phyloP scores from a whole-genome alignment of 1,140 invertebrate species.

The Episyrphus balteatus region DNA sequence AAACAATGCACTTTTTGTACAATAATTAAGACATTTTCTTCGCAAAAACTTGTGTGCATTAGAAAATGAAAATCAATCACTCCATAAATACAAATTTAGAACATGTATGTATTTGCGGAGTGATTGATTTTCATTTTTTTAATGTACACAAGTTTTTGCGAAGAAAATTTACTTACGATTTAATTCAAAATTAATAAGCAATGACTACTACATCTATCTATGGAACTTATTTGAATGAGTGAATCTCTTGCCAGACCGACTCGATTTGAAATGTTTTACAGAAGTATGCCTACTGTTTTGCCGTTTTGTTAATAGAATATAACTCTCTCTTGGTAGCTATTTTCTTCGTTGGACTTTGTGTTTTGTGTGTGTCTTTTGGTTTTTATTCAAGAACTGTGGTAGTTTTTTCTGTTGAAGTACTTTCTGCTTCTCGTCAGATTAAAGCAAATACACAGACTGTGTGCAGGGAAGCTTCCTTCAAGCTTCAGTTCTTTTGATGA shows the following conservation, averaged over 20 bases:
- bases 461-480: constrained; percentile 64
- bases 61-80: no score
- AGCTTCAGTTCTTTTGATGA: constrained; percentile 90
- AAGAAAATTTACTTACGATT: no score
- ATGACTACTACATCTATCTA: no score
- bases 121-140: no score
- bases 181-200: no score
- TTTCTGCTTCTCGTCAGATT: constrained; percentile 9
- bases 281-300: constrained; percentile 78
- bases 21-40: no score
- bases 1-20: no score
- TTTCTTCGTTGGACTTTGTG: constrained; percentile 12
- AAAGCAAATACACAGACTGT: constrained; percentile 83
- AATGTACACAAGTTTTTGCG: no score
- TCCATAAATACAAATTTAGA: no score
- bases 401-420: not conserved
- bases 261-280: constrained; percentile 91
- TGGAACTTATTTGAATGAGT: constrained; percentile 12
- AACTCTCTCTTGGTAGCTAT: constrained; percentile 73
- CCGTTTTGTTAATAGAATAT: constrained; percentile 81
- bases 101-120: no score
- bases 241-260: constrained; percentile 73
- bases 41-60: no score
- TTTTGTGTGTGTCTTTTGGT: not conserved
- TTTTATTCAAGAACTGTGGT: not conserved